Evolutionary conservation across 2,113 vertebrate species (phyloP), one percentile per base, ranked within the genome.

Genomic region (Clarias magur): DNA sequence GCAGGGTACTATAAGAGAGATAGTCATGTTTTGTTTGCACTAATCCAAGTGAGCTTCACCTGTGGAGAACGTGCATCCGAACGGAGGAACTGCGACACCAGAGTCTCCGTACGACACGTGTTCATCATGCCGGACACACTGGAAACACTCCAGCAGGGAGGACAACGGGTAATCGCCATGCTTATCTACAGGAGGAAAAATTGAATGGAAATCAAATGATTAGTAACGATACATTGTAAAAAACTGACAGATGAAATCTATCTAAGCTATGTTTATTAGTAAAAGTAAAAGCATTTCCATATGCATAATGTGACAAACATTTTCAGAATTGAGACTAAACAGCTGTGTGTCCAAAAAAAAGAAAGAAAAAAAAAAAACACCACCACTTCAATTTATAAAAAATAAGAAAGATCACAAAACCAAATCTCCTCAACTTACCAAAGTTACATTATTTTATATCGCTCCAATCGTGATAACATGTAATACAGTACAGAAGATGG

Each of bases 61-160:
- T 80, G 97, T 91, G 85, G 96, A 96, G 92, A 99, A 99, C 12
- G 96, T 83, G 89, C 98, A 95, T 80, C 98, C 98, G 86, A 99
- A 99, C 0, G 98, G 97, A n/a, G 98, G 98, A 59, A 99, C 97
- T 0, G 96, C 92, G 84, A 92, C 89, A 0, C 96, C 97, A 3
- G 91, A 88, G 88, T 95, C 96, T 72, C 97, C 98, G 0, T 96
- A 96, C 0, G 97, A 99, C 38, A 95, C 89, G 87, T 97, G 96
- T 2, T 98, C 97, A 89, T 99, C 98, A 0, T 93, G 94, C 19
- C n/a, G 93, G 85, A 79, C 82, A 88, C 98, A 99, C 84, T 93
- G 94, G 92, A 95, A 99, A 68, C 93, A 87, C 3, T 92, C 92
- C 68, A 99, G 89, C 78, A 99, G 92, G 9, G 96, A 96, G 56